Evolutionary conservation across 2,888 invertebrate genomes (phyloP).

Genomic region (Gibbula magus): DNA sequence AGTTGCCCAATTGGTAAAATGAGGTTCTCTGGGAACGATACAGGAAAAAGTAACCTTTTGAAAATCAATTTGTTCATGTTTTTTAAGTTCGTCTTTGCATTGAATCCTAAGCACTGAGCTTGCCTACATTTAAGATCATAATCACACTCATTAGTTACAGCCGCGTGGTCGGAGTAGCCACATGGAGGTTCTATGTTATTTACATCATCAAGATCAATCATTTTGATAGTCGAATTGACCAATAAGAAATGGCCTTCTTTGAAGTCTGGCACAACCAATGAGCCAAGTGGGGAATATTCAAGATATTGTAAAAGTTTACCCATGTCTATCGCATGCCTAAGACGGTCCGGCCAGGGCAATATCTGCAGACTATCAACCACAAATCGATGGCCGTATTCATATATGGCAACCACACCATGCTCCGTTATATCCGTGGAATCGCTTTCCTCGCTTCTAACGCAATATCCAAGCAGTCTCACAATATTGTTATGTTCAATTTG

Average conservation of each 20-base stretch:
- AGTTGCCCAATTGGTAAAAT: constrained; percentile 46
- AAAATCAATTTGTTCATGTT: constrained; percentile 63
- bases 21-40: constrained; percentile 58
- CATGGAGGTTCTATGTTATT: constrained; percentile 67
- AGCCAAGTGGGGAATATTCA: constrained; percentile 69
- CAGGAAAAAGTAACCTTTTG: constrained; percentile 59
- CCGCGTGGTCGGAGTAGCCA: constrained; percentile 33
- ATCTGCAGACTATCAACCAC: constrained; percentile 57
- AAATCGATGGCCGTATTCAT: constrained; percentile 65
- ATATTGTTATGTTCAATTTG: constrained; percentile 69
- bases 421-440: constrained; percentile 69
- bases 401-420: constrained; percentile 68
- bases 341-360: constrained; percentile 58
- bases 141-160: constrained; percentile 45
- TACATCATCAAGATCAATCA: constrained; percentile 72
- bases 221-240: constrained; percentile 61
- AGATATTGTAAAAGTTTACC: constrained; percentile 66
- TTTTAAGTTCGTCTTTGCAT: constrained; percentile 66
- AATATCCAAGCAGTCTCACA: constrained; percentile 66
- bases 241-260: constrained; percentile 70
- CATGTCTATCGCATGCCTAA: constrained; percentile 63
- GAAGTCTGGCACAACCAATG: constrained; percentile 68
- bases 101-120: constrained; percentile 65
- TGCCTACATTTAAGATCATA: constrained; percentile 53
- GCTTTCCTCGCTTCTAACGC: constrained; percentile 70